Conservation (phyloP, 1,140 invertebrate species). For the Ceratosolen solmsi region DNA sequence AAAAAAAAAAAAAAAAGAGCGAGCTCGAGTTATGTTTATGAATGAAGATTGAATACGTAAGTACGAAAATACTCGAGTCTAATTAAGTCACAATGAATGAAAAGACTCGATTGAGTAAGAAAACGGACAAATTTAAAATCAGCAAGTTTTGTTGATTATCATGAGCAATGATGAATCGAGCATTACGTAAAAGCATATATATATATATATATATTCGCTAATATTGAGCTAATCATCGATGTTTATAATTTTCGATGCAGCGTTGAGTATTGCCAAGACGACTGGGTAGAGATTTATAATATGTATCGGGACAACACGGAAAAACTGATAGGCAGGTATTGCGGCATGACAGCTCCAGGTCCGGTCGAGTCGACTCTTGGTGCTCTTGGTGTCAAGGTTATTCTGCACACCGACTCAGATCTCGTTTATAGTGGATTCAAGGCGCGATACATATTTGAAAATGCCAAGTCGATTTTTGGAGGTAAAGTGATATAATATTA, state of each 20-base stretch:
- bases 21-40: too few relatives aligned
- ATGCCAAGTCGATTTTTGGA: conserved; percentile 89
- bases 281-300: conserved; percentile 95
- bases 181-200: too few relatives aligned
- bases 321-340: conserved; percentile 89
- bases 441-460: conserved; percentile 90
- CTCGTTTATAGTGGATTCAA: conserved; percentile 93
- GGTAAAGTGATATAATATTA: conserved; percentile 69
- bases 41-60: too few relatives aligned
- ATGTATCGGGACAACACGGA: conserved; percentile 86
- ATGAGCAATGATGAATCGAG: too few relatives aligned
- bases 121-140: not conserved
- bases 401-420: conserved; percentile 87
- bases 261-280: conserved; percentile 85
- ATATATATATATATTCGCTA: too few relatives aligned
- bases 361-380: conserved; percentile 91
- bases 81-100: too few relatives aligned
- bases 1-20: too few relatives aligned
- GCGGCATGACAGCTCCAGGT: conserved; percentile 87
- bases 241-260: conserved; percentile 68
- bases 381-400: conserved; percentile 86
- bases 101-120: too few relatives aligned
- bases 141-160: not conserved
- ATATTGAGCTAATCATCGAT: too few relatives aligned
- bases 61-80: too few relatives aligned